phyloP scores from a whole-genome alignment of 2,797 vertebrate species.

The Sandelia bainsii region DNA sequence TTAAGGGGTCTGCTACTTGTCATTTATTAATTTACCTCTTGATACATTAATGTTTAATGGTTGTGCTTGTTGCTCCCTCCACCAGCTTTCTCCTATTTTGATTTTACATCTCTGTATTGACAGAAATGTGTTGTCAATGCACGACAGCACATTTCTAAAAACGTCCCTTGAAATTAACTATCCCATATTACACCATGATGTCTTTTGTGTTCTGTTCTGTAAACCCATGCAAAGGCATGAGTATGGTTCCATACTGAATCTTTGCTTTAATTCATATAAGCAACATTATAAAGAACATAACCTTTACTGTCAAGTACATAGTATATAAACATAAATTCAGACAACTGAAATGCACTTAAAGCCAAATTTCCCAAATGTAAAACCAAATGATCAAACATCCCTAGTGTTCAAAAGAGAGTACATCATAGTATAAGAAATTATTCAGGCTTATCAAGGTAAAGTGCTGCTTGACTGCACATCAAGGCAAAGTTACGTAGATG shows the following conservation, averaged over 20 bases:
- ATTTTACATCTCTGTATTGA: conserved; percentile 43
- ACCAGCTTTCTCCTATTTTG: conserved; percentile 40
- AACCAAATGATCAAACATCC: conserved; percentile 39
- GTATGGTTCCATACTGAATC: conserved; percentile 2
- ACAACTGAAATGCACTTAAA: neutral
- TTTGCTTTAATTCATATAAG: conserved; percentile 27
- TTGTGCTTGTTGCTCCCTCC: conserved; percentile 14
- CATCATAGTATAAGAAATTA: conserved; percentile 39
- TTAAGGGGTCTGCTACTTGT: conserved; percentile 30
- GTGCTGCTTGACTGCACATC: conserved; percentile 45
- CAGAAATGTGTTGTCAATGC: conserved; percentile 37
- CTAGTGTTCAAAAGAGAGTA: conserved; percentile 17
- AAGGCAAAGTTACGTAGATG: conserved; percentile 2
- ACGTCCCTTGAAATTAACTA: neutral
- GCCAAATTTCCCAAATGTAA: neutral
- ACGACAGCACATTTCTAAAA: conserved; percentile 20
- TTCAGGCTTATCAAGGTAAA: conserved; percentile 48
- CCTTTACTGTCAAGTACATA: conserved; percentile 14
- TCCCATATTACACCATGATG: conserved; percentile 29
- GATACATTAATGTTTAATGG: conserved; percentile 37
- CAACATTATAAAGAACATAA: conserved; percentile 23
- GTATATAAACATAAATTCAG: neutral
- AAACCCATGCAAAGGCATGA: conserved; percentile 24
- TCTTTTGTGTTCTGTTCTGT: conserved; percentile 13
- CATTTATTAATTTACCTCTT: conserved; percentile 15